These are phyloP conservation scores for Bombus cullumanus DNA, from an alignment of 1,140 invertebrate species.

Conservation along the genomic window DNA sequence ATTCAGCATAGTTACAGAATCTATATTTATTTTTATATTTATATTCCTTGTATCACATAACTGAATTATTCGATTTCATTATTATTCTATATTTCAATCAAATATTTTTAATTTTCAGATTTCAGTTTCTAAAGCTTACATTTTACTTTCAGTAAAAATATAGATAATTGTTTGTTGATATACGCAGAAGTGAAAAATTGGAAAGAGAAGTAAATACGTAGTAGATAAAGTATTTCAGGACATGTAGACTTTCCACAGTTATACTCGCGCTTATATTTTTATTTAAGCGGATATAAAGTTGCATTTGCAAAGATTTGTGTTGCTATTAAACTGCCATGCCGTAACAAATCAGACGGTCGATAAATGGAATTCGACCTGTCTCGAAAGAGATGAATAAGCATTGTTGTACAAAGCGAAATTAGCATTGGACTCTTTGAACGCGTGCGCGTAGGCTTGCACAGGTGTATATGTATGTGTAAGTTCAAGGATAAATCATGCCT, in stretches of 20 bases:
- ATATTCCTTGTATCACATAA: too few relatives aligned
- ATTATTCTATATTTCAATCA: too few relatives aligned
- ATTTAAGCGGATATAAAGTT: background rate
- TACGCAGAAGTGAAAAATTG: background rate
- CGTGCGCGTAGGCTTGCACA: background rate
- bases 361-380: constrained; percentile 29
- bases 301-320: background rate
- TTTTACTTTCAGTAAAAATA: too few relatives aligned
- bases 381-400: constrained; percentile 40
- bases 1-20: too few relatives aligned
- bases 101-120: too few relatives aligned
- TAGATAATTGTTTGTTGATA: background rate
- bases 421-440: constrained; percentile 16
- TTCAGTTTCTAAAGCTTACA: too few relatives aligned
- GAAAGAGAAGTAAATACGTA: background rate
- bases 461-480: constrained; percentile 34
- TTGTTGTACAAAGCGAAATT: constrained; percentile 38
- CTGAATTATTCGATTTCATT: too few relatives aligned
- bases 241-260: too few relatives aligned
- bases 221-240: background rate
- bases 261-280: background rate
- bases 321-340: constrained; percentile 8
- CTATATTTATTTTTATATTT: too few relatives aligned
- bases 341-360: constrained; percentile 19
- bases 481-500: constrained; percentile 55